Percentiles rank a stretch among this genome's conserved stretches.
phyloP scores from a whole-genome alignment of 1,140 invertebrate genomes.

The Caenorhabditis inopinata region DNA sequence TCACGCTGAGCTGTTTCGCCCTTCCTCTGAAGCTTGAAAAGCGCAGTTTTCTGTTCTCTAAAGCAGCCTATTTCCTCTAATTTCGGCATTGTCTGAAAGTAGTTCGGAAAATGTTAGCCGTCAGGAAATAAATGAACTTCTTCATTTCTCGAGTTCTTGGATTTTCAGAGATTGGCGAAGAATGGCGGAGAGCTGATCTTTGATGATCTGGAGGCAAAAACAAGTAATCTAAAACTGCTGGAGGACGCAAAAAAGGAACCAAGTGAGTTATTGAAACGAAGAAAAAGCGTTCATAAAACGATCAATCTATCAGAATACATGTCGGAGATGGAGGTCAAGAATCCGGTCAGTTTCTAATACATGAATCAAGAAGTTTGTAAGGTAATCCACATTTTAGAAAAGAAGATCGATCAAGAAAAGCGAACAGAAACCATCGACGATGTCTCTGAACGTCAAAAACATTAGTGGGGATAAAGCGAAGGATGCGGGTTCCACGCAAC shows the following conservation, averaged over 20 bases:
- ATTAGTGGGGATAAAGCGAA: neutral
- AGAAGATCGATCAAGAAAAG: conserved; percentile 15
- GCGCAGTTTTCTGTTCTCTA: too few species aligned
- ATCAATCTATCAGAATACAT: conserved; percentile 30
- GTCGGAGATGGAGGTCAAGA: conserved; percentile 14
- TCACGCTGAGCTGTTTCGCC: too few species aligned
- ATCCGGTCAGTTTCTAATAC: neutral
- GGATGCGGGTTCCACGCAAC: neutral
- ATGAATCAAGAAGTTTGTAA: neutral
- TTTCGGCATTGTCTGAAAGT: too few species aligned
- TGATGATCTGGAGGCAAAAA: neutral
- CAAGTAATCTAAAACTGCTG: neutral
- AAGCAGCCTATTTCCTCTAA: too few species aligned
- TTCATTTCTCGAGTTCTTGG: neutral
- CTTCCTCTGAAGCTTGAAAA: too few species aligned
- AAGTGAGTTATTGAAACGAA: conserved; percentile 9
- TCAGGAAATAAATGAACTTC: too few species aligned
- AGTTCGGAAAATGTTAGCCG: too few species aligned
- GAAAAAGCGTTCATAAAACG: conserved; percentile 16
- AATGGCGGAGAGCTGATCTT: conserved; percentile 6
- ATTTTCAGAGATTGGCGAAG: neutral
- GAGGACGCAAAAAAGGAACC: neutral
- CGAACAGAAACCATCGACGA: conserved; percentile 4
- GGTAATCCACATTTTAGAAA: neutral
- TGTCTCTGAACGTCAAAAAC: neutral